A percentile compares a stretch with the other conserved stretches of the same genome.
Conservation (phyloP, 2,888 invertebrate genomes). For the Onthophagus sagittarius region DNA sequence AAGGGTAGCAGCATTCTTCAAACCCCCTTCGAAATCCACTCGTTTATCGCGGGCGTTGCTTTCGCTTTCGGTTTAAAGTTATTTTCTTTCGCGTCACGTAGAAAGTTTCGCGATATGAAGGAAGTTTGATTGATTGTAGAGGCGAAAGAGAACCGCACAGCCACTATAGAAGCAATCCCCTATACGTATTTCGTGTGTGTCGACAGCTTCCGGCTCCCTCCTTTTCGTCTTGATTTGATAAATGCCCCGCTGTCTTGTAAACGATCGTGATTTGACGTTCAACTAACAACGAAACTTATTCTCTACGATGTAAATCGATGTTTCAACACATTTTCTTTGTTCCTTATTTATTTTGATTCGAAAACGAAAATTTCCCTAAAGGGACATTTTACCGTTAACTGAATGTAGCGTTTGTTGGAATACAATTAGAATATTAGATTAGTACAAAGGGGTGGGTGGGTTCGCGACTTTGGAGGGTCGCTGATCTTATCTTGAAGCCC, state of each 20-base stretch:
- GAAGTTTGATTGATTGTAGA: constrained; percentile 33
- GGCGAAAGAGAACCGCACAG: constrained; percentile 30
- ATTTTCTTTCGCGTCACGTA: constrained; percentile 17
- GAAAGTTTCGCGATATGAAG: constrained; percentile 24
- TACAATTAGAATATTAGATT: constrained; percentile 54
- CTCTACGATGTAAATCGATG: not conserved
- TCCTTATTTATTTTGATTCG: not conserved
- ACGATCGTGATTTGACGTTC: constrained; percentile 46
- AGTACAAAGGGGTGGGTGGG: constrained; percentile 29
- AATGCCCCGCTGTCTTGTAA: constrained; percentile 42
- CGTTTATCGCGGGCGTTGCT: not conserved
- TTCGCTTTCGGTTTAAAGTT: not conserved
- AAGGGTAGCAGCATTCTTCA: not conserved
- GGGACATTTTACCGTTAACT: constrained; percentile 40
- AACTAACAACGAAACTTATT: constrained; percentile 34
- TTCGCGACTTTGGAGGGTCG: not conserved
- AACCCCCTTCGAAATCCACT: not conserved
- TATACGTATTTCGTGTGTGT: constrained; percentile 16
- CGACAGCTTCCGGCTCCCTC: constrained; percentile 11
- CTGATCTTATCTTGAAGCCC: constrained; percentile 9
- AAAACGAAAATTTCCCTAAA: not conserved
- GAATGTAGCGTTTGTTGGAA: constrained; percentile 50
- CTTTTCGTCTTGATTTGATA: constrained; percentile 36
- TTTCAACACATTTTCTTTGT: not conserved
- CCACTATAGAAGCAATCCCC: constrained; percentile 24